Conservation (phyloP, 2,113 vertebrate genomes). For the Cranoglanis bouderius region DNA sequence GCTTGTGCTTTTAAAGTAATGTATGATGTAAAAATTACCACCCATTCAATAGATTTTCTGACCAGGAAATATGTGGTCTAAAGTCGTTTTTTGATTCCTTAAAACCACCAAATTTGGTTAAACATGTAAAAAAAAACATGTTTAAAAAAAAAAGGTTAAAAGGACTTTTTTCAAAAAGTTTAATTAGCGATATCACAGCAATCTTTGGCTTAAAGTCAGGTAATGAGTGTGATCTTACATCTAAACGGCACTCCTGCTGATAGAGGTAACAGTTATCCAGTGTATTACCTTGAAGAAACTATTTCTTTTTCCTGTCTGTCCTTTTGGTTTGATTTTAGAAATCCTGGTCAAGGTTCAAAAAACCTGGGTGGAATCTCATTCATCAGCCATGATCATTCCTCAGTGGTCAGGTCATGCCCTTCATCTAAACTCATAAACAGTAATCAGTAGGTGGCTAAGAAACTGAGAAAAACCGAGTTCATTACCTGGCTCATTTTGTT, state of each 20-base stretch:
- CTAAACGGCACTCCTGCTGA: not conserved
- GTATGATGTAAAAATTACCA: not conserved
- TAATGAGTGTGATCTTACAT: not conserved
- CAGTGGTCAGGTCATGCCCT: not conserved
- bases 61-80: not conserved
- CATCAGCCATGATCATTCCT: not conserved
- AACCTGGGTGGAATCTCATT: constrained; percentile 4
- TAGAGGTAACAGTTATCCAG: constrained; percentile 40
- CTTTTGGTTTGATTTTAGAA: constrained; percentile 2
- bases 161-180: not conserved
- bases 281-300: constrained; percentile 28
- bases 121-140: not conserved
- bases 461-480: not conserved
- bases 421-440: not conserved
- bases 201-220: not conserved
- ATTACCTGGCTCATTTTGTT: not conserved
- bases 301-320: constrained; percentile 26
- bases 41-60: not conserved
- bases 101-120: not conserved
- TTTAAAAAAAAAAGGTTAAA: not conserved
- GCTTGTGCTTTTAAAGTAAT: not conserved
- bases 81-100: not conserved
- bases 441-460: not conserved
- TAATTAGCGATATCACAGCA: not conserved
- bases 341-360: constrained; percentile 10